These are phyloP conservation scores for Drosophila testacea DNA, from an alignment of 2,888 invertebrate species.

Conservation along the genomic window DNA sequence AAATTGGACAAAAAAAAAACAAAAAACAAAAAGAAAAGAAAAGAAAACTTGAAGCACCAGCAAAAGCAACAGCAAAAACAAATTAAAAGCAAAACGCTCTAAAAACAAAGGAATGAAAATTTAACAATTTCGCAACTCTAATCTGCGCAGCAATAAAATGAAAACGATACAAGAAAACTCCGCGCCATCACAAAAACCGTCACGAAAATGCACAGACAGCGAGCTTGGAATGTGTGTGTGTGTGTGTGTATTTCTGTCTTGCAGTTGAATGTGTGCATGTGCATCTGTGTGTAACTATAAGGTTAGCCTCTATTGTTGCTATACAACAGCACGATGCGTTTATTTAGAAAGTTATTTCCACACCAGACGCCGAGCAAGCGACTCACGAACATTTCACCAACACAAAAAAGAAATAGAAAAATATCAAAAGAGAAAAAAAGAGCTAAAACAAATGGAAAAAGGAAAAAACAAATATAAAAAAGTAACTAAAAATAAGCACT, in stretches of 20 bases:
- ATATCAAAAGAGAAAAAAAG: conserved; percentile 3
- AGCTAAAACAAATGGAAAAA: conserved; percentile 40
- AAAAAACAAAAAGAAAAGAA: too few species aligned
- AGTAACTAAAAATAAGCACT: conserved; percentile 75
- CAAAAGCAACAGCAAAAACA: conserved; percentile 35
- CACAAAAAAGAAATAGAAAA: conserved; percentile 7
- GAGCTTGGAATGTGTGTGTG: conserved; percentile 31
- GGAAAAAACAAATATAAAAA: conserved; percentile 29
- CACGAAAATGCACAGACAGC: conserved; percentile 74
- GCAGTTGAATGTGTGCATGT: conserved; percentile 12
- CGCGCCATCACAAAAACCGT: conserved; percentile 58
- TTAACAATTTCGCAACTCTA: conserved; percentile 80
- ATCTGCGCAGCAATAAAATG: conserved; percentile 76
- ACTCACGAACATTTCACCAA: conserved; percentile 21
- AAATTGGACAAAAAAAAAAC: conserved; percentile 53
- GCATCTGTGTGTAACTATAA: conserved; percentile 24
- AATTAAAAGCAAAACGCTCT: conserved; percentile 43
- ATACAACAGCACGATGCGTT: conserved; percentile 66
- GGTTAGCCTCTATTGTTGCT: conserved; percentile 60
- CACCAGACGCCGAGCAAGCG: conserved; percentile 53
- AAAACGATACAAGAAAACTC: conserved; percentile 75
- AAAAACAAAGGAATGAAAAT: conserved; percentile 64
- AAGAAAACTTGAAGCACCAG: conserved; percentile 4
- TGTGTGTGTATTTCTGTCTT: conserved; percentile 28
- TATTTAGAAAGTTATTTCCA: conserved; percentile 78